Evolutionary conservation across 2,888 invertebrate species (phyloP), one percentile per base, ranked within the genome.

Genomic region (Hemicrepidius hirtus): DNA sequence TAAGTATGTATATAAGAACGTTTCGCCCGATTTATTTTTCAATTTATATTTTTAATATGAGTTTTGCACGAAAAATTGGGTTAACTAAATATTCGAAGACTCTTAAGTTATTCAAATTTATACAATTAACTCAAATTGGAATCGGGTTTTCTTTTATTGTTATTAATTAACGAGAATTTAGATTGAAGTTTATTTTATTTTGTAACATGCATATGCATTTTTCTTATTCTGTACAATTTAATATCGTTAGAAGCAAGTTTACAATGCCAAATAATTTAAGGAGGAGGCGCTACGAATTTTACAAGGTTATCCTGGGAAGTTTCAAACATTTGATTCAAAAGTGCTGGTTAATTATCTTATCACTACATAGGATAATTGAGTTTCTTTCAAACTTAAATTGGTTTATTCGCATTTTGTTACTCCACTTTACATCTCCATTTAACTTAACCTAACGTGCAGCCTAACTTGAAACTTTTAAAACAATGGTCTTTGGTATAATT

Each of bases 341-440:
- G 76, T 80, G 80, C 77, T 75, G 79, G 80, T 82, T 83, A 83
- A 83, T 83, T 82, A 83, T 82, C 82, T 82, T 82, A 82, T 82
- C 82, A 82, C 82, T 83, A 82, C 80, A 82, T 76, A 80, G 81
- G 80, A 81, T 84, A 84, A 84, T 84, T 83, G 84, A 84, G 84
- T 84, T 84, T 84, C 84, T 84, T 84, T 82, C 83, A 82, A 84
- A 84, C 82, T 84, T 84, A 84, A 84, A 84, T 84, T 84, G 84
- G 82, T 84, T 84, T 83, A 84, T 84, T 84, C 83, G 81, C 82
- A 83, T 83, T 84, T 82, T 80, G 82, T 80, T 83, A 83, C 81
- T 83, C 82, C 71, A 64, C 68, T 73, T 67, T 71, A 73, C 68
- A 71, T 74, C 63, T 68, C 59, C 71, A 68, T 75, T 75, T 72